A percentile compares a stretch with the other conserved stretches of the same genome.
These are phyloP conservation scores for Nasonovia ribisnigri DNA, from an alignment of 2,888 invertebrate species.

Conservation along the genomic window DNA sequence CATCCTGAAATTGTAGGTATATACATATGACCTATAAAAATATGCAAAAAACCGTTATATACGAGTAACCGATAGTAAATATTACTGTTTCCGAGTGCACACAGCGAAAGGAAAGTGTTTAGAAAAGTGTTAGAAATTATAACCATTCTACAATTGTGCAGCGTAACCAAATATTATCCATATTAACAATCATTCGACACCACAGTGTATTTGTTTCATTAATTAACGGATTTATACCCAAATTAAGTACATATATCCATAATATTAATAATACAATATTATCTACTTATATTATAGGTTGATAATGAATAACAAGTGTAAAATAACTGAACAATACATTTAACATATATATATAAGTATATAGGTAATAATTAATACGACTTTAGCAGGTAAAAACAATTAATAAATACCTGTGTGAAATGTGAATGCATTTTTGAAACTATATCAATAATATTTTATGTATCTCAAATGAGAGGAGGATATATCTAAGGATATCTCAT, in stretches of 20 bases:
- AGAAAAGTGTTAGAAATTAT: background rate
- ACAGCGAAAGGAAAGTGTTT: too few species aligned
- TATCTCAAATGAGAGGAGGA: background rate
- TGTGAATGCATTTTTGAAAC: background rate
- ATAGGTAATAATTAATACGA: too few species aligned
- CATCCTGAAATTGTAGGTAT: background rate
- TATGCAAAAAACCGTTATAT: too few species aligned
- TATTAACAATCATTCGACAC: background rate
- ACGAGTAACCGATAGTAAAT: too few species aligned
- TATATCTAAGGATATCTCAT: background rate
- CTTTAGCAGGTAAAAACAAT: background rate
- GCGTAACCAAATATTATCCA: background rate
- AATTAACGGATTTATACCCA: background rate
- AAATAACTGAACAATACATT: background rate
- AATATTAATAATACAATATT: background rate
- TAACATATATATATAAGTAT: too few species aligned
- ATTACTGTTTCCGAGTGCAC: too few species aligned
- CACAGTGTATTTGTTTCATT: background rate
- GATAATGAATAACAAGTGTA: background rate
- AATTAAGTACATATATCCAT: background rate
- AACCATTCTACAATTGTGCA: background rate
- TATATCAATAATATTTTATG: background rate
- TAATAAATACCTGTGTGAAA: background rate
- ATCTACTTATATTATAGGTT: background rate
- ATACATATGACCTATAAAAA: background rate